These are phyloP conservation scores for Pemphredon lugubris DNA, from an alignment of 2,888 invertebrate species.

Conservation along the genomic window DNA sequence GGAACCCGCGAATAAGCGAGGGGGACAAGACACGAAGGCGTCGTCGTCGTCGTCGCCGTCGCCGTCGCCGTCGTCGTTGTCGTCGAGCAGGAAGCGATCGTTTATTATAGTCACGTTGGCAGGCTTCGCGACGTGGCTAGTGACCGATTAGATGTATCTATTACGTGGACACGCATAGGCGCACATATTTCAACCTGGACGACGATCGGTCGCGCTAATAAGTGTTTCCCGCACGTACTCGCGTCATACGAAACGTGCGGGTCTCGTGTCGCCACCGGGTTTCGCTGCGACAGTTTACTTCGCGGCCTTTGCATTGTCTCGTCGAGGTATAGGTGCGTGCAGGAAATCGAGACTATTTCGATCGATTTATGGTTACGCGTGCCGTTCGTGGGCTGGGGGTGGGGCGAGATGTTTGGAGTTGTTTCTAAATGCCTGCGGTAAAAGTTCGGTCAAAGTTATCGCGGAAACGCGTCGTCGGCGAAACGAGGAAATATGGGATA, in stretches of 20 bases:
- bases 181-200: slow-evolving; percentile 26
- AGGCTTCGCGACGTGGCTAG: slow-evolving; percentile 51
- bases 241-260: slow-evolving; percentile 18
- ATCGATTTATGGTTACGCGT: neutral
- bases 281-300: slow-evolving; percentile 28
- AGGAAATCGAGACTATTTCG: neutral
- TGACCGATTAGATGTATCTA: slow-evolving; percentile 65
- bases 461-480: too few relatives aligned
- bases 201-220: slow-evolving; percentile 25
- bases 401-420: too few relatives aligned
- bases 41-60: slow-evolving; percentile 36
- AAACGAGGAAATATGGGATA: too few relatives aligned
- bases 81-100: slow-evolving; percentile 62
- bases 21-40: slow-evolving; percentile 5
- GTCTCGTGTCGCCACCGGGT: slow-evolving; percentile 26
- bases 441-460: too few relatives aligned
- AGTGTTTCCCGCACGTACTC: slow-evolving; percentile 25
- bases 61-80: too few relatives aligned
- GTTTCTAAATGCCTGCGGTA: too few relatives aligned
- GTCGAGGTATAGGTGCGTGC: slow-evolving; percentile 5
- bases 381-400: too few relatives aligned
- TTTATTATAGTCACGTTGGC: slow-evolving; percentile 63
- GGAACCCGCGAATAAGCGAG: neutral
- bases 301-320: slow-evolving; percentile 31
- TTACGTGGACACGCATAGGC: slow-evolving; percentile 45